phyloP scores from a whole-genome alignment of 2,888 invertebrate genomes.

The Mactromeris polynyma region DNA sequence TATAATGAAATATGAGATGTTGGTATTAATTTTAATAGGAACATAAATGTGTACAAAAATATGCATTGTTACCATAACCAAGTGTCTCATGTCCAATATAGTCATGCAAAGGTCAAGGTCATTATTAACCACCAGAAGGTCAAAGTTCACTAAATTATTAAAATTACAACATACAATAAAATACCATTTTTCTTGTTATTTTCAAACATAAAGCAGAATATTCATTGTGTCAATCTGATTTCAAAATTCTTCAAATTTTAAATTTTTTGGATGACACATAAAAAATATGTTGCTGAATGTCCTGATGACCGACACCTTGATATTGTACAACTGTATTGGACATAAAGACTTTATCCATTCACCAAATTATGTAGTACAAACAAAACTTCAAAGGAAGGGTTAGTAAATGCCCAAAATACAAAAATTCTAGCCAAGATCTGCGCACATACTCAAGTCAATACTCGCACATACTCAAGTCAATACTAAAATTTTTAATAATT shows the following conservation, averaged over 20 bases:
- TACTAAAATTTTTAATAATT: too few species aligned
- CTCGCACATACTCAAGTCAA: too few species aligned
- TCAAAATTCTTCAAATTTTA: too few species aligned
- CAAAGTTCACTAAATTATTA: not conserved
- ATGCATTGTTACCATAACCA: not conserved
- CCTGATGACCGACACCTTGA: not conserved
- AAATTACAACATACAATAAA: too few species aligned
- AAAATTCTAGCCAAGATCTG: not conserved
- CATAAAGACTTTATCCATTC: not conserved
- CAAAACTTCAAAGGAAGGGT: not conserved
- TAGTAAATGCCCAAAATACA: not conserved
- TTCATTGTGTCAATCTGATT: too few species aligned
- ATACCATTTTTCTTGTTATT: too few species aligned
- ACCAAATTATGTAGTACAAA: constrained; percentile 5
- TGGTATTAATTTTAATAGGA: not conserved
- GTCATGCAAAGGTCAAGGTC: not conserved
- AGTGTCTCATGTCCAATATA: not conserved
- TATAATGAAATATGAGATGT: not conserved
- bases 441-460: not conserved
- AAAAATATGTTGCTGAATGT: not conserved
- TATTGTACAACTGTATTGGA: not conserved
- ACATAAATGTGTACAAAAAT: not conserved
- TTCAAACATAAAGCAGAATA: too few species aligned
- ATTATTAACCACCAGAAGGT: not conserved
- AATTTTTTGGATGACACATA: too few species aligned